Evolutionary conservation across 2,797 vertebrate genomes (phyloP), one percentile per base, ranked within the genome.

Genomic region (Liparis tanakae): DNA sequence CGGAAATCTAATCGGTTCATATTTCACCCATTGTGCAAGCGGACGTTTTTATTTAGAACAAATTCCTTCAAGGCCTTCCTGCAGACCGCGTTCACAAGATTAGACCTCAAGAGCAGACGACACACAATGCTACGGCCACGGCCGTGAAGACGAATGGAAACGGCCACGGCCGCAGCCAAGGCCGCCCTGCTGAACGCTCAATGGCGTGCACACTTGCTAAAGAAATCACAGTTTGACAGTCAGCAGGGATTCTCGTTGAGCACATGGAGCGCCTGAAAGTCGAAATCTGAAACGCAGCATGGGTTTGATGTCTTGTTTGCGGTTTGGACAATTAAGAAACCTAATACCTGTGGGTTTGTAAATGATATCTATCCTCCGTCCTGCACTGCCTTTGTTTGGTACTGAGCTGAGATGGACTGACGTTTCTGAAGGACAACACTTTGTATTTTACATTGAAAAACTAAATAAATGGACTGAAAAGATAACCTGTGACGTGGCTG

Each of bases 321-420:
- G 43, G 37, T 44, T 10, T 66, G 43, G 10, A 17, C 51, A n/a
- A 30, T 75, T 56, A 67, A 48, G 62, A 59, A 20, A 69, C 60
- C 55, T 60, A 15, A 73, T 62, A 22, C 41, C 60, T 37, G 33
- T 13, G 17, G n/a, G 13, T 6, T 13, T 55, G 57, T 15, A 37
- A 55, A 36, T 54, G 30, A 48, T n/a, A 7, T 30, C n/a, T n/a
- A 7, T 30, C n/a, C 43, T 65, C 41, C 56, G 70, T 51, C 56
- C 50, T 62, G 34, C 18, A 36, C 25, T 30, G 25, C 25, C 25
- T 30, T 30, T 30, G 25, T 30, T 12, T 25, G 4, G 20, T 15
- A 22, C 51, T 13, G n/a, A 53, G 20, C 20, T 37, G 34, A 46
- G 9, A 43, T 15, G 1, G n/a, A 48, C 25, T 30, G 25, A 30